phyloP scores from a whole-genome alignment of 2,888 invertebrate genomes.

The Harpalus rufipes region DNA sequence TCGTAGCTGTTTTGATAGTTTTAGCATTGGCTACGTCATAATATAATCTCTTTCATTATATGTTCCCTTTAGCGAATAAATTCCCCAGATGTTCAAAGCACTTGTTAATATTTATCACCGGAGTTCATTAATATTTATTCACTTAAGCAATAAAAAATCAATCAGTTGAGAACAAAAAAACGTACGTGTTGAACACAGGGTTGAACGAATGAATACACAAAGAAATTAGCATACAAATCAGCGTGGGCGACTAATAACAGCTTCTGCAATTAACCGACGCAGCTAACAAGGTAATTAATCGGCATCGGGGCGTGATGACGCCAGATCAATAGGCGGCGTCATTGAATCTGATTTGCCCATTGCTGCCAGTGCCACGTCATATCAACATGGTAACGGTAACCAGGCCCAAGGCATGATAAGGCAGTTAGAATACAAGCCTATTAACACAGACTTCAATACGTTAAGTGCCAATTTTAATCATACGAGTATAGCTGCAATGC shows the following conservation, averaged over 20 bases:
- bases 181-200: conserved; percentile 26
- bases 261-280: conserved; percentile 58
- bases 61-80: not conserved
- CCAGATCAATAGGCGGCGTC: conserved; percentile 50
- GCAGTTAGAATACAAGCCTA: not conserved
- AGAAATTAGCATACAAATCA: conserved; percentile 64
- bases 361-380: conserved; percentile 25
- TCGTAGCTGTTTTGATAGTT: not conserved
- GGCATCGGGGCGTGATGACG: conserved; percentile 60
- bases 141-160: conserved; percentile 55
- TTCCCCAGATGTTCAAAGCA: not conserved
- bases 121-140: conserved; percentile 48
- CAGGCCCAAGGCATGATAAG: not conserved
- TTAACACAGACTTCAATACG: too few species aligned
- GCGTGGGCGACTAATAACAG: conserved; percentile 51
- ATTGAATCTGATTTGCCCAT: conserved; percentile 52
- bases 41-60: not conserved
- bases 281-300: conserved; percentile 65
- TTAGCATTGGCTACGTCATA: not conserved
- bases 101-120: conserved; percentile 1
- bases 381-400: not conserved
- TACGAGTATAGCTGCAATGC: too few species aligned
- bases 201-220: conserved; percentile 50
- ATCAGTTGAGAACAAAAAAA: conserved; percentile 7
- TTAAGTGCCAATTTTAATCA: too few species aligned